A percentile compares a stretch with the other conserved stretches of the same genome.
Evolutionary conservation across 2,113 vertebrate genomes (phyloP).

Genomic region (Cebus imitator): DNA sequence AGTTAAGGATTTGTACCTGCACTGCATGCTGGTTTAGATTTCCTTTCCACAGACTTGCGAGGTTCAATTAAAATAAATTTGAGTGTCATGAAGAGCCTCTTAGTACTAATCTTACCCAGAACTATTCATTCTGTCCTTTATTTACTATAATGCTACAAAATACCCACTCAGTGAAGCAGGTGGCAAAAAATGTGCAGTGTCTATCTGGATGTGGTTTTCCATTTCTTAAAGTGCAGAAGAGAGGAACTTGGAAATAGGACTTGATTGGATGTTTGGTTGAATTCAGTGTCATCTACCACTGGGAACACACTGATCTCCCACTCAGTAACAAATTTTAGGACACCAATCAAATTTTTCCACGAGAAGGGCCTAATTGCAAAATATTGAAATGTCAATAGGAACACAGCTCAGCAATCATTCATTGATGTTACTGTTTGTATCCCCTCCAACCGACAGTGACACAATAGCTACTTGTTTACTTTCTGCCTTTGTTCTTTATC

Average conservation of each 20-base stretch:
- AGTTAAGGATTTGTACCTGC: slow-evolving; percentile 18
- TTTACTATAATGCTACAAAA: slow-evolving; percentile 19
- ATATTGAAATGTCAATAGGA: not conserved
- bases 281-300: not conserved
- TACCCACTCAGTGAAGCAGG: not conserved
- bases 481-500: not conserved
- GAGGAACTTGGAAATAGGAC: not conserved
- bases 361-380: not conserved
- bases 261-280: slow-evolving; percentile 21
- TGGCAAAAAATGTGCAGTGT: not conserved
- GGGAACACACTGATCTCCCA: not conserved
- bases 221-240: not conserved
- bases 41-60: slow-evolving; percentile 27
- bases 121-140: slow-evolving; percentile 1
- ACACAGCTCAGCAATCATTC: not conserved
- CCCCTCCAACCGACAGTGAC: not conserved
- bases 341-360: not conserved
- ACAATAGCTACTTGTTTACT: not conserved
- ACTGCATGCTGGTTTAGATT: slow-evolving; percentile 1
- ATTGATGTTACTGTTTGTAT: not conserved
- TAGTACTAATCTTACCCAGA: slow-evolving; percentile 19
- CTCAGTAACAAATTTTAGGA: not conserved
- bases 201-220: not conserved
- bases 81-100: not conserved
- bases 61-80: slow-evolving; percentile 58